These are phyloP conservation scores for Salminus brasiliensis DNA, from an alignment of 2,113 vertebrate species.

Conservation along the genomic window DNA sequence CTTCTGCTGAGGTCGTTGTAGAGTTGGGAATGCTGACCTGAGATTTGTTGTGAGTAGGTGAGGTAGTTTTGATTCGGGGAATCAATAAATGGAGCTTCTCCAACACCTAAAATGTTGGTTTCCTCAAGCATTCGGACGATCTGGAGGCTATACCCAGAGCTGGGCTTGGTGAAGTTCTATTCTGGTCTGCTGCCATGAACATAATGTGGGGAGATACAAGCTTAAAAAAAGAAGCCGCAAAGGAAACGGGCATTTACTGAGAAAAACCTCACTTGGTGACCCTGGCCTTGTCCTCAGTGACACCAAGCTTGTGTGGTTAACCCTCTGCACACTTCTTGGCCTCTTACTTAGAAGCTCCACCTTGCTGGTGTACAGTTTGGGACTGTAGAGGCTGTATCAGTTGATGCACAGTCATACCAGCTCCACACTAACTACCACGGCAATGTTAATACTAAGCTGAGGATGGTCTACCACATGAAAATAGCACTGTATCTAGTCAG, in stretches of 20 bases:
- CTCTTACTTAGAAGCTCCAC: no score
- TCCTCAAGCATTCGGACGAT: slow-evolving; percentile 3
- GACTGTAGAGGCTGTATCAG: no score
- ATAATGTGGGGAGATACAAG: background rate
- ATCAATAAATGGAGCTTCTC: slow-evolving; percentile 20
- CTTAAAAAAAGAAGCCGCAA: background rate
- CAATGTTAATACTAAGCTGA: no score
- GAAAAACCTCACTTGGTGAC: background rate
- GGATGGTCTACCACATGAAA: no score
- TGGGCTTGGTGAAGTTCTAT: background rate
- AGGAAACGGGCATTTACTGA: background rate
- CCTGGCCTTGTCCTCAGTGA: background rate
- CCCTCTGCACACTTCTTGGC: background rate
- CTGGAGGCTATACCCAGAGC: background rate
- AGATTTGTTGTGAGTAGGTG: slow-evolving; percentile 6
- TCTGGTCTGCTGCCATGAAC: background rate
- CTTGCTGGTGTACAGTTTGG: no score
- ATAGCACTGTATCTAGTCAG: no score
- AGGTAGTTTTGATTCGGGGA: slow-evolving; percentile 1
- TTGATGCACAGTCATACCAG: no score
- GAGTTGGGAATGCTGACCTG: background rate
- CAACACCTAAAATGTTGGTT: slow-evolving; percentile 6
- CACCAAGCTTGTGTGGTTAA: background rate
- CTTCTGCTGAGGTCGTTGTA: background rate
- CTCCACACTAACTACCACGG: no score